phyloP scores from a whole-genome alignment of 2,113 vertebrate genomes.

The Balaeniceps rex region DNA sequence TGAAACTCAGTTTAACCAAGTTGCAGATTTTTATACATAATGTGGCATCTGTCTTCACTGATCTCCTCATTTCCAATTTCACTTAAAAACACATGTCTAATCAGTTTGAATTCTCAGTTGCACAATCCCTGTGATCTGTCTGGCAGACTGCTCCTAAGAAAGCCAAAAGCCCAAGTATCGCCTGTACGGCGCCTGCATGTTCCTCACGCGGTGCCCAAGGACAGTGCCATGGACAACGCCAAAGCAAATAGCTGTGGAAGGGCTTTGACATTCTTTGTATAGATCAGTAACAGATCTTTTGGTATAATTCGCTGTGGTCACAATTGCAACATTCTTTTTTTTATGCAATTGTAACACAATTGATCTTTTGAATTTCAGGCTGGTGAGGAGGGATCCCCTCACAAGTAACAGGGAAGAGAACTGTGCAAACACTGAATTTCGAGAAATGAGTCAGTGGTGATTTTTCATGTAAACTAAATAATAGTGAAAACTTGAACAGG shows the following conservation, averaged over 20 bases:
- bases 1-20: neutral
- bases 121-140: neutral
- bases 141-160: neutral
- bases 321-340: neutral
- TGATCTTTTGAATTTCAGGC: neutral
- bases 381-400: neutral
- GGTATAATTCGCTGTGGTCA: neutral
- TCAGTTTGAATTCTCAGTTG: conserved; percentile 25
- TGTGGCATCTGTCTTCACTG: conserved; percentile 3
- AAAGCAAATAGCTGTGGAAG: neutral
- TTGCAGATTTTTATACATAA: conserved; percentile 15
- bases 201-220: neutral
- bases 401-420: neutral
- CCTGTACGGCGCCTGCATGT: neutral
- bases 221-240: neutral
- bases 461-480: neutral
- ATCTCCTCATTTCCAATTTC: conserved; percentile 32
- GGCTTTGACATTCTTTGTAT: neutral
- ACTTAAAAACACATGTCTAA: conserved; percentile 29
- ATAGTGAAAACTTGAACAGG: neutral
- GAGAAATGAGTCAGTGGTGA: neutral
- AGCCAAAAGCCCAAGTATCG: neutral
- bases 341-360: neutral
- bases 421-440: neutral
- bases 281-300: neutral